Evolutionary conservation across 2,888 invertebrate genomes (phyloP), one percentile per base, ranked within the genome.

Genomic region (Nycteola revayana): DNA sequence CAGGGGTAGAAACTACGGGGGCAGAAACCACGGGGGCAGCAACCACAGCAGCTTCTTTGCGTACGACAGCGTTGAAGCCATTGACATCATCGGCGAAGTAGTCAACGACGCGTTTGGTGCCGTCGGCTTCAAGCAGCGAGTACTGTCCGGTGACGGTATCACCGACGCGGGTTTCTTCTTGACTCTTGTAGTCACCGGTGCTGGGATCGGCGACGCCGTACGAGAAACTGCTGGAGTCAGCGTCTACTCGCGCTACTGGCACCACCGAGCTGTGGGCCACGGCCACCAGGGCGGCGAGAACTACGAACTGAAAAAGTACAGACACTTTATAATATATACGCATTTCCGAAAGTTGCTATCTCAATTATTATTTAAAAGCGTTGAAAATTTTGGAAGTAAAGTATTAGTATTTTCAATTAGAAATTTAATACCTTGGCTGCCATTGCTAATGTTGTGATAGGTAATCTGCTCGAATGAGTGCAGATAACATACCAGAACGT

Each of bases 131-230:
- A 10, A 80, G 66, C 28, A 90, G 73, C 21, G 90, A 90, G 79
- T 90, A 90, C 60, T 89, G 88, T 37, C 90, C 90, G 47, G 75
- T 65, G 14, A 90, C 90, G 17, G 66, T 60, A 39, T 88, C 89
- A 7, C 90, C 90, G 28, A 69, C 66, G 46, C 90, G 85, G 36
- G 78, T 76, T 70, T 90, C 90, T 14, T 73, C 72, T 60, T 90
- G 90, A 66, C 82, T 88, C 71, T 90, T 90, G 73, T 61, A 83
- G 75, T 91, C 90, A 8, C 91, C 90, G 45, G 90, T 90, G 66
- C 76, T 71, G 52, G 86, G 80, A 61, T 91, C 91, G 22, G 90
- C 86, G 11, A 91, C 88, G 38, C 87, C 82, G 64, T 91, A 91
- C 0, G 85, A 65, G 75, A 87, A 91, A 66, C 86, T 86, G 39